These are phyloP conservation scores for Vicugna pacos DNA, from an alignment of 2,113 vertebrate species.

Conservation along the genomic window DNA sequence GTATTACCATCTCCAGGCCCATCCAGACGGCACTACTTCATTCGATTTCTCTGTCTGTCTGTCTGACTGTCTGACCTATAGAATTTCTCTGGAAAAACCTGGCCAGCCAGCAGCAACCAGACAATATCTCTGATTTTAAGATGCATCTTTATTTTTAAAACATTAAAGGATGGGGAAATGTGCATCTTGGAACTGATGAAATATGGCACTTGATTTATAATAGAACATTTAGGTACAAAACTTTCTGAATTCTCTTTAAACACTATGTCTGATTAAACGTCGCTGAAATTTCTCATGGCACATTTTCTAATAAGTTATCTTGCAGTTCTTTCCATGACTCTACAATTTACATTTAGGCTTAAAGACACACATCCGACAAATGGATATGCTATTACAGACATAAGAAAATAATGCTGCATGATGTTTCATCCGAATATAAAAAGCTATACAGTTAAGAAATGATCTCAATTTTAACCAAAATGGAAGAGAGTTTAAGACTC, in stretches of 20 bases:
- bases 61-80: background rate
- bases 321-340: background rate
- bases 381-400: background rate
- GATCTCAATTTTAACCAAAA: conserved; percentile 47
- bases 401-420: background rate
- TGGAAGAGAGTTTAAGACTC: background rate
- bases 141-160: background rate
- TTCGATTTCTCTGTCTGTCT: background rate
- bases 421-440: background rate
- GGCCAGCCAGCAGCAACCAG: background rate
- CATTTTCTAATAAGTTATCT: background rate
- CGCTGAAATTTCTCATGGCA: background rate
- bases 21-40: too few relatives aligned
- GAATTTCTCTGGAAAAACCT: background rate
- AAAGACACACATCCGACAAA: conserved; percentile 11
- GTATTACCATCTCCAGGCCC: too few relatives aligned
- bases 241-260: background rate
- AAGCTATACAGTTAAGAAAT: background rate
- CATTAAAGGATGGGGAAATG: background rate
- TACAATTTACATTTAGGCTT: background rate
- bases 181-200: background rate
- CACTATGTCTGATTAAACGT: background rate
- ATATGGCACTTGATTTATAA: background rate
- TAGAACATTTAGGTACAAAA: background rate
- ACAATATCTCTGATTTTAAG: background rate